A percentile compares a stretch with the other conserved stretches of the same genome.
Conservation (phyloP, 2,888 invertebrate species). For the Pterobdella sp. region DNA sequence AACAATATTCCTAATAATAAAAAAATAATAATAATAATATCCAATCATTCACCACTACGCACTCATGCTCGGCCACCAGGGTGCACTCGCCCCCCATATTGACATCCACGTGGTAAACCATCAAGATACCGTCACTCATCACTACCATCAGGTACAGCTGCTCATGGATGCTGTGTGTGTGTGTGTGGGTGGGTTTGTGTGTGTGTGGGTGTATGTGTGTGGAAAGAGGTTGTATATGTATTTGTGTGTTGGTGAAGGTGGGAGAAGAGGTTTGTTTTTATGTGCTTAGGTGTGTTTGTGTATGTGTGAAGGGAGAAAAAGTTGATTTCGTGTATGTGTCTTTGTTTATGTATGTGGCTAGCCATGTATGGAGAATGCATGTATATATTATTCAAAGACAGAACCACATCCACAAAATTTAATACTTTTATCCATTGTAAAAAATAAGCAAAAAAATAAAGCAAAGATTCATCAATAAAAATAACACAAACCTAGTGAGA, state of each 20-base stretch:
- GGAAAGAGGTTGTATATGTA: no score
- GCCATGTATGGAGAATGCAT: not conserved
- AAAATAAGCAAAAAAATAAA: not conserved
- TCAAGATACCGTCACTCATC: slow-evolving; percentile 20
- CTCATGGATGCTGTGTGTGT: not conserved
- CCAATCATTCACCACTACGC: not conserved
- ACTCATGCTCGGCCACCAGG: slow-evolving; percentile 27
- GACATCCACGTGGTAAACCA: slow-evolving; percentile 26
- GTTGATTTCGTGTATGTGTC: no score
- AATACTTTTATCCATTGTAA: not conserved
- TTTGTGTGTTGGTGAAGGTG: not conserved
- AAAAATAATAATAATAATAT: slow-evolving; percentile 4
- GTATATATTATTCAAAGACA: not conserved
- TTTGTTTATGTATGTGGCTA: not conserved
- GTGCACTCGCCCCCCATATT: slow-evolving; percentile 28
- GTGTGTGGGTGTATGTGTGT: not conserved
- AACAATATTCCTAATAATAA: not conserved
- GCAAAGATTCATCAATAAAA: not conserved
- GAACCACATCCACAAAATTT: not conserved
- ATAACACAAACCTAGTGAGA: slow-evolving; percentile 18
- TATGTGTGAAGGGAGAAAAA: not conserved
- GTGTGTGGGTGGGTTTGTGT: not conserved
- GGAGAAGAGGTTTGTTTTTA: not conserved
- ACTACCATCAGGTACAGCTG: slow-evolving; percentile 27
- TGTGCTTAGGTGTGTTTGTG: no score